These are phyloP conservation scores for Spinus olivaceus DNA, from an alignment of 2,797 vertebrate species.

Conservation along the genomic window DNA sequence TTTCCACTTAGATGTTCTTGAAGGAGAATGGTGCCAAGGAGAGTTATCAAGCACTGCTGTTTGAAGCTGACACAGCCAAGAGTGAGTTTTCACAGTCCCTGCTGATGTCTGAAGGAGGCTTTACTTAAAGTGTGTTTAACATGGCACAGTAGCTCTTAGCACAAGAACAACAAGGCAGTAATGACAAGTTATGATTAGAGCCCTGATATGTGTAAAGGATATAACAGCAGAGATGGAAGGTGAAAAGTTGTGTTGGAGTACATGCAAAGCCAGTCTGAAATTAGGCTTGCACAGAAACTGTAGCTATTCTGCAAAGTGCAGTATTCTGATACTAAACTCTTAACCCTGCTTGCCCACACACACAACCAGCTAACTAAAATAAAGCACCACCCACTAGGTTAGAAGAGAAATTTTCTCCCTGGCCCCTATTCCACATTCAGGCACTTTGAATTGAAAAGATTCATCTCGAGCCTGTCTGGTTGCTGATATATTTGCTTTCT, in stretches of 20 bases:
- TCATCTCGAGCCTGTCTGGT: not conserved
- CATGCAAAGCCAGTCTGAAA: not conserved
- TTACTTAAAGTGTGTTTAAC: not conserved
- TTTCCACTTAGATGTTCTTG: not conserved
- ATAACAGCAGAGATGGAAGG: not conserved
- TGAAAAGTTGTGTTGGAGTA: not conserved
- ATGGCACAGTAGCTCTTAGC: not conserved
- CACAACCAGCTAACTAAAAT: not conserved
- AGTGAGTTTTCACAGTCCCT: not conserved
- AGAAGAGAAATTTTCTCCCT: not conserved
- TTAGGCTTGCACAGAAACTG: not conserved
- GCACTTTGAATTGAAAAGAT: not conserved
- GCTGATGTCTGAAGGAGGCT: not conserved
- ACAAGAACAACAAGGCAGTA: not conserved
- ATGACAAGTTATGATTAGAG: not conserved
- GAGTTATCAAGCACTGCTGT: not conserved
- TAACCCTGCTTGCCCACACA: not conserved
- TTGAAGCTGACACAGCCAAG: not conserved
- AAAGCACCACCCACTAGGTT: not conserved
- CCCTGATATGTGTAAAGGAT: not conserved
- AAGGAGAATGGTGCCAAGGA: not conserved
- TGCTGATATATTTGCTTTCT: not conserved
- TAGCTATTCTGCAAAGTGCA: not conserved
- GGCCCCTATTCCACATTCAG: not conserved
- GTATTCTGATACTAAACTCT: not conserved